Percentiles rank a stretch among this genome's conserved stretches.
Conservation (phyloP, 2,888 invertebrate species). For the Habroteleia sp. region DNA sequence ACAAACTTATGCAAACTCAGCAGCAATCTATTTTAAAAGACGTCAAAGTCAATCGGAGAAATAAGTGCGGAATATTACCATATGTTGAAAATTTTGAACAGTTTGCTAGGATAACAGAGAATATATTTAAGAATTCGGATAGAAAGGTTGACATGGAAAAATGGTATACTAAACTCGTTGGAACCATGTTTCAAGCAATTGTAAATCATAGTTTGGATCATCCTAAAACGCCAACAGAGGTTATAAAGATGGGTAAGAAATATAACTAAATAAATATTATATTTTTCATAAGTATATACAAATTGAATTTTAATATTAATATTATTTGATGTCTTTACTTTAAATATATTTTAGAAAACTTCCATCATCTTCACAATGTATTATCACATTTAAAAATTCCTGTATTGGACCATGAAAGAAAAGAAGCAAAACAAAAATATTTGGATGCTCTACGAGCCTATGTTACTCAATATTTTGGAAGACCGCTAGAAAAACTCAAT, state of each 20-base stretch:
- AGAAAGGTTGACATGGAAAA: constrained; percentile 95
- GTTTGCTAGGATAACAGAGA: constrained; percentile 93
- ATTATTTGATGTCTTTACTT: too few species aligned
- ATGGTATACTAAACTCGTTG: constrained; percentile 92
- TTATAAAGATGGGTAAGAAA: constrained; percentile 90
- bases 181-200: constrained; percentile 92
- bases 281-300: background rate
- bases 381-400: constrained; percentile 94
- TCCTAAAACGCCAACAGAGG: constrained; percentile 95
- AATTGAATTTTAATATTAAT: too few species aligned
- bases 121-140: constrained; percentile 92
- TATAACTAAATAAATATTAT: constrained; percentile 25
- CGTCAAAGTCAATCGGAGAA: constrained; percentile 86
- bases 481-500: constrained; percentile 94
- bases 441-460: constrained; percentile 94
- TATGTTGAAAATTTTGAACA: constrained; percentile 94
- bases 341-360: constrained; percentile 91
- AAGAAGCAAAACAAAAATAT: constrained; percentile 95
- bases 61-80: constrained; percentile 93
- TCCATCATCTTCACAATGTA: constrained; percentile 94
- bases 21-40: constrained; percentile 89
- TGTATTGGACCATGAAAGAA: constrained; percentile 92
- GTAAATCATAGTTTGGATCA: constrained; percentile 90
- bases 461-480: constrained; percentile 96
- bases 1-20: constrained; percentile 93